These are phyloP conservation scores for Caenorhabditis sinica DNA, from an alignment of 2,888 invertebrate genomes.

Conservation along the genomic window DNA sequence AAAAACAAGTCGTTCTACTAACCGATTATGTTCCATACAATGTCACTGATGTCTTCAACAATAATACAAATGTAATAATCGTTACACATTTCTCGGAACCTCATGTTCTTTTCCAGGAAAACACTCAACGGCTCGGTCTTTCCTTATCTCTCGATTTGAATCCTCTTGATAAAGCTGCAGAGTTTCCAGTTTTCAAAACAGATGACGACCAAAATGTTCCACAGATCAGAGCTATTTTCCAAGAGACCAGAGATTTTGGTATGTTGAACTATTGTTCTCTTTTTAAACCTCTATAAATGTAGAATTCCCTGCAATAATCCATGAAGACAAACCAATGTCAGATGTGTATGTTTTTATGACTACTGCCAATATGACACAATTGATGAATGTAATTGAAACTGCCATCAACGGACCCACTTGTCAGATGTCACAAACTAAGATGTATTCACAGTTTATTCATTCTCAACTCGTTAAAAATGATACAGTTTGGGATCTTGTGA, in stretches of 20 bases:
- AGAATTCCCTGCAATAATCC: conserved; percentile 68
- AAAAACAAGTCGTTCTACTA: conserved; percentile 72
- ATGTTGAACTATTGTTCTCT: neutral
- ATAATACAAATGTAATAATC: conserved; percentile 55
- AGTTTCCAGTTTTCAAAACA: conserved; percentile 65
- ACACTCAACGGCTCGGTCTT: conserved; percentile 67
- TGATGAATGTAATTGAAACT: conserved; percentile 48
- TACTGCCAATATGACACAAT: conserved; percentile 51
- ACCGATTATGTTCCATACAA: conserved; percentile 70
- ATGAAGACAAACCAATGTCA: conserved; percentile 58
- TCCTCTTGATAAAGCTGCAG: conserved; percentile 37
- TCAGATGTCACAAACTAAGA: conserved; percentile 59
- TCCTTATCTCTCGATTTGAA: conserved; percentile 42
- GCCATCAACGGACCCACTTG: conserved; percentile 64
- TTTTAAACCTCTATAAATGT: neutral
- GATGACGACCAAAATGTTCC: conserved; percentile 51
- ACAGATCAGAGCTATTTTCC: conserved; percentile 47
- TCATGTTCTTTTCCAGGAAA: conserved; percentile 54
- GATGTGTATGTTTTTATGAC: conserved; percentile 66
- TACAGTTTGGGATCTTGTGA: conserved; percentile 48
- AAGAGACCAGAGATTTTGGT: conserved; percentile 66
- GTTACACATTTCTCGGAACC: neutral
- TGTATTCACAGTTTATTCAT: conserved; percentile 67
- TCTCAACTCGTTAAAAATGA: conserved; percentile 52
- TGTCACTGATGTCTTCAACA: conserved; percentile 65